Conservation (phyloP, 1,140 invertebrate species). For the Bombus polaris region DNA sequence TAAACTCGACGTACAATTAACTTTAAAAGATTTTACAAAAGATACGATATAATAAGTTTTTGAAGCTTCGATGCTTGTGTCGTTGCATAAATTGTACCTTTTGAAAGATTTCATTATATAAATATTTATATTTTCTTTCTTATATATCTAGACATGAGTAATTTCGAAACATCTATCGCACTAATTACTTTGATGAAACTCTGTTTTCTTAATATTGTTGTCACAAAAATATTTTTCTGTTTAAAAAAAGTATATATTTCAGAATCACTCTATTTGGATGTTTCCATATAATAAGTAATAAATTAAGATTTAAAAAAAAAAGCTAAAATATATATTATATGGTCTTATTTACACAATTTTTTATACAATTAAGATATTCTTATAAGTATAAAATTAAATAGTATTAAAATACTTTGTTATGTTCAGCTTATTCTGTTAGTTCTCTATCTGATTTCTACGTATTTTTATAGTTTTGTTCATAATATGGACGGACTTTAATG, state of each 20-base stretch:
- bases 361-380: not conserved
- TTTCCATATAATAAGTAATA: constrained; percentile 4
- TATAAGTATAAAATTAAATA: constrained; percentile 19
- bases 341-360: not conserved
- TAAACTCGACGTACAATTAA: too few species aligned
- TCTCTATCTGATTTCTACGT: not conserved
- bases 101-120: not conserved
- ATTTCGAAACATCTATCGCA: not conserved
- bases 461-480: not conserved
- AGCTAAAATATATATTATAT: not conserved
- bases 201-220: not conserved
- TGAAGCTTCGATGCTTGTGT: not conserved
- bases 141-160: not conserved
- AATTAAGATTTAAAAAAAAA: not conserved
- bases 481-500: constrained; percentile 26
- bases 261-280: constrained; percentile 15
- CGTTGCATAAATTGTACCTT: not conserved
- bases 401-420: not conserved
- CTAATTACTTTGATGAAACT: not conserved
- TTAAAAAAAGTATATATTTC: not conserved
- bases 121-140: not conserved
- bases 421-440: not conserved
- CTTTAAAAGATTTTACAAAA: not conserved
- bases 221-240: not conserved
- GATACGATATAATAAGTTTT: too few species aligned